A percentile compares a stretch with the other conserved stretches of the same genome.
phyloP scores from a whole-genome alignment of 2,113 vertebrate genomes.

The Anoura caudifer region DNA sequence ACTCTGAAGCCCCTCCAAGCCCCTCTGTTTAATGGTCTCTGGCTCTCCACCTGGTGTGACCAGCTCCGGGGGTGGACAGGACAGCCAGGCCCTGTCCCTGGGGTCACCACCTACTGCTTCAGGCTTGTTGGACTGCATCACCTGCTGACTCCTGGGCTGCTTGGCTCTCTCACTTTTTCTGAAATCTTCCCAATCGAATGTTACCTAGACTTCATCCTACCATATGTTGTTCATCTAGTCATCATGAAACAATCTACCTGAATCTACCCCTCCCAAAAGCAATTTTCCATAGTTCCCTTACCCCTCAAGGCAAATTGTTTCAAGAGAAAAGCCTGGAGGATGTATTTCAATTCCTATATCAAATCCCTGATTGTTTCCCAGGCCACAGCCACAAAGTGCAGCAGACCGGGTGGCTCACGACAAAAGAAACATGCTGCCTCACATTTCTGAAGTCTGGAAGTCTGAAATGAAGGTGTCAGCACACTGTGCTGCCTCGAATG shows the following conservation, averaged over 20 bases:
- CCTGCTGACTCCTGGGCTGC: not conserved
- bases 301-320: not conserved
- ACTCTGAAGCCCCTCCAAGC: not conserved
- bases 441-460: not conserved
- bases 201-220: not conserved
- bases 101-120: not conserved
- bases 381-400: not conserved
- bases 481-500: not conserved
- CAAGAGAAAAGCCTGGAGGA: not conserved
- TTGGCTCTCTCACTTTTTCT: not conserved
- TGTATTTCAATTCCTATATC: not conserved
- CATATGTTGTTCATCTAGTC: not conserved
- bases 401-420: not conserved
- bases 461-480: not conserved
- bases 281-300: not conserved
- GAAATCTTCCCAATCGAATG: not conserved
- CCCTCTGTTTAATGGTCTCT: not conserved
- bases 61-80: too few species aligned
- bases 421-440: not conserved
- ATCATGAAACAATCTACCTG: not conserved
- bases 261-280: not conserved
- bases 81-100: not conserved
- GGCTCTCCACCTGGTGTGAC: not conserved
- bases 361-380: not conserved
- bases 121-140: fast-evolving